phyloP scores from a whole-genome alignment of 2,888 invertebrate genomes.

The Conomelus anceps region DNA sequence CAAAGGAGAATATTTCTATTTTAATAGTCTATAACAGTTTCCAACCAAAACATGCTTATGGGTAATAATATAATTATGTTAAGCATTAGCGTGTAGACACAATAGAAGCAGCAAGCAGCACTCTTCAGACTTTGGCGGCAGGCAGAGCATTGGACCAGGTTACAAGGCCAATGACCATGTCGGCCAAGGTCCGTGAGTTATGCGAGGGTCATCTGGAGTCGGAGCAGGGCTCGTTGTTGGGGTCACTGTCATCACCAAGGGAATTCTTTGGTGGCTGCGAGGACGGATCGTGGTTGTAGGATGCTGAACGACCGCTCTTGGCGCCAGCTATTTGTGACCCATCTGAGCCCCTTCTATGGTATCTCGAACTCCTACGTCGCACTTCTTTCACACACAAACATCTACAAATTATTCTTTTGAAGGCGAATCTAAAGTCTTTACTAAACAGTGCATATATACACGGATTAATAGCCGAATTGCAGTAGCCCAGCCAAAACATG shows the following conservation, averaged over 20 bases:
- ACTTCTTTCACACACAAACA: slow-evolving; percentile 43
- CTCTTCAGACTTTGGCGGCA: neutral
- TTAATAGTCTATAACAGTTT: neutral
- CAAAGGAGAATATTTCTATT: neutral
- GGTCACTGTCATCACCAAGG: slow-evolving; percentile 32
- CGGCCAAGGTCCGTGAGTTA: neutral
- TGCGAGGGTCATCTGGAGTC: slow-evolving; percentile 35
- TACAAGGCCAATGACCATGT: neutral
- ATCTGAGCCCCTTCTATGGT: slow-evolving; percentile 37
- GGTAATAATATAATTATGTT: neutral
- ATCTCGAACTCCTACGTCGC: slow-evolving; percentile 28
- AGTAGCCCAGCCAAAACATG: slow-evolving; percentile 95
- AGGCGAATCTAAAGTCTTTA: slow-evolving; percentile 90
- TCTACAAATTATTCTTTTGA: slow-evolving; percentile 84
- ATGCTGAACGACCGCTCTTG: slow-evolving; percentile 32
- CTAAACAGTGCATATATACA: slow-evolving; percentile 92
- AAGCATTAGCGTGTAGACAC: neutral
- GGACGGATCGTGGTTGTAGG: slow-evolving; percentile 26
- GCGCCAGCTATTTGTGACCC: slow-evolving; percentile 43
- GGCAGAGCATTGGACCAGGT: neutral
- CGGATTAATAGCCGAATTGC: slow-evolving; percentile 93
- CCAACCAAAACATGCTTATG: neutral
- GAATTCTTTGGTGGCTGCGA: slow-evolving; percentile 21
- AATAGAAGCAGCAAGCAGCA: neutral
- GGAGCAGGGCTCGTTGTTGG: slow-evolving; percentile 34